Conservation (phyloP, 2,888 invertebrate species). For the Aromia moschata region DNA sequence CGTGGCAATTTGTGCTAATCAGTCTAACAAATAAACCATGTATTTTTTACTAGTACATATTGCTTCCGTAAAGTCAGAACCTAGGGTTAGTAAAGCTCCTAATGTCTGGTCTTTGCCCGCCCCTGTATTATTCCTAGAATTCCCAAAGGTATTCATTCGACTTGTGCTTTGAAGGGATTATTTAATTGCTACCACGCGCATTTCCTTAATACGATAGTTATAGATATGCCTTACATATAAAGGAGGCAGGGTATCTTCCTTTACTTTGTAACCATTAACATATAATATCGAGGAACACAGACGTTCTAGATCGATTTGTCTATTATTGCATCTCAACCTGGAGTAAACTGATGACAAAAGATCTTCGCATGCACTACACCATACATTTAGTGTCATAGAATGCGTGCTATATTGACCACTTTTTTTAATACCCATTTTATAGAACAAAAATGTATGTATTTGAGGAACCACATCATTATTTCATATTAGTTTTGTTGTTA, state of each 20-base stretch:
- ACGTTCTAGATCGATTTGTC: slow-evolving; percentile 49
- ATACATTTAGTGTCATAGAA: too few species aligned
- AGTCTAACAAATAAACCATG: too few species aligned
- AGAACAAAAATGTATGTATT: too few species aligned
- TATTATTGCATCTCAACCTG: slow-evolving; percentile 34
- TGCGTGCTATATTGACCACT: too few species aligned
- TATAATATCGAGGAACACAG: slow-evolving; percentile 58
- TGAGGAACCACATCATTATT: too few species aligned
- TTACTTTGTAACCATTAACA: slow-evolving; percentile 62
- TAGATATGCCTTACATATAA: slow-evolving; percentile 60
- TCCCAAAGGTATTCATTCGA: slow-evolving; percentile 62
- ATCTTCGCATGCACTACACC: too few species aligned
- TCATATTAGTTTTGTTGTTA: too few species aligned
- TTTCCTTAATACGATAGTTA: slow-evolving; percentile 63
- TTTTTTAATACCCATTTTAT: too few species aligned
- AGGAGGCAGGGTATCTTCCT: slow-evolving; percentile 61
- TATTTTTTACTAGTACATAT: neutral
- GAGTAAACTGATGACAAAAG: neutral
- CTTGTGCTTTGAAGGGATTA: slow-evolving; percentile 65
- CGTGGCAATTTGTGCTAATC: too few species aligned
- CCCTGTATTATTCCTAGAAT: slow-evolving; percentile 36
- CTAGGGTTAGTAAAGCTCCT: slow-evolving; percentile 2
- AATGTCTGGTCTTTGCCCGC: slow-evolving; percentile 8
- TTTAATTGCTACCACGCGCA: slow-evolving; percentile 62
- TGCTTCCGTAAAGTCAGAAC: neutral